Evolutionary conservation across 2,888 invertebrate species (phyloP), one percentile per base, ranked within the genome.

Genomic region (Tinea trinotella): DNA sequence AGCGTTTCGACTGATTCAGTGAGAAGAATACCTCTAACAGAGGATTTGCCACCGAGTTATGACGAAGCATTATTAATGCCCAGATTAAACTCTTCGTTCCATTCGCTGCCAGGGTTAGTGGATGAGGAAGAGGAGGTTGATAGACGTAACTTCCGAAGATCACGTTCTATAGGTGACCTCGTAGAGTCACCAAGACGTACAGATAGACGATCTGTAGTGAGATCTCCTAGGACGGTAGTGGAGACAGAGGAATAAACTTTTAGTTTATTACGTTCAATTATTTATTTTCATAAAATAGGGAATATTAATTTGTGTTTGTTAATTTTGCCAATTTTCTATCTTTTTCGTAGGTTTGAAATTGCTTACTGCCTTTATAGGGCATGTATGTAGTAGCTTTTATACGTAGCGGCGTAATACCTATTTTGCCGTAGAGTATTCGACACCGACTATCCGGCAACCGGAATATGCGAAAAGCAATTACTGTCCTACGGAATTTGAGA

Each of bases 51-150:
- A 35, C 94, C 94, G 0, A 91, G 88, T 9, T 94, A 94, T 63
- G 92, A 91, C 56, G 94, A 93, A 68, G 94, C 94, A 0, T 74
- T 94, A 19, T 76, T 90, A 30, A 90, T 94, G 90, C 92, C 93
- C 6, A 88, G 90, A 56, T 65, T 92, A 52, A 90, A 89, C 59
- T 73, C 89, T 1, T 90, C 91, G 0, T 89, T 88, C 60, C 89
- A 89, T 60, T 90, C 90, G 0, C 60, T 87, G 12, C 85, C 87
- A 46, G 86, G 85, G 58, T 80, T 86, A 17, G 66, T 87, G 0
- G 81, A 82, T 13, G 74, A 71, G 24, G 77, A 79, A n/a, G 62
- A 67, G 10, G 59, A 69, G 59, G 57, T 56, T 17, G 36, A 55
- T 52, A 57, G 55, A 17, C 68, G 68, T 9, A 62, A 65, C 7